Base-by-base conservation (phyloP, 2,888 invertebrate genomes). In the Xylota sylvarum region DNA sequence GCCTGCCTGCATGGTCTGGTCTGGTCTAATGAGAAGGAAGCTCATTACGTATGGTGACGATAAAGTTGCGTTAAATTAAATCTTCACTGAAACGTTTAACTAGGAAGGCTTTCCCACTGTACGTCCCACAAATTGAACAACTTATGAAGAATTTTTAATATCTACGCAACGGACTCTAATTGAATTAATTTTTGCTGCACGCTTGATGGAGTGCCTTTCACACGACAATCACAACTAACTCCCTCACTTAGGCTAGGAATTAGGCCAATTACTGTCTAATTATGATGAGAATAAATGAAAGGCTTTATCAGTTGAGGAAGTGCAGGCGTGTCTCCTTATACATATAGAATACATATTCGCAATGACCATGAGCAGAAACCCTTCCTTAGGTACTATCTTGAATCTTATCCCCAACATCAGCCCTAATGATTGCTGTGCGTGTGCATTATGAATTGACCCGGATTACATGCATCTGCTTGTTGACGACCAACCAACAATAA, bases 141-240 rank as follows among this genome's bases (percentile, higher is more conserved):
- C n/a, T n/a, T n/a, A 32, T 7, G 30, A 14, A 17, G 62, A 52
- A 73, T 65, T 48, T 56, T 69, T 84, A 65, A 72, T 65, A 55
- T 35, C 56, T 74, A 81, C 76, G 72, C 81, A 77, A 62, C 82
- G 67, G 60, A 82, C 40, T 52, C 30, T 64, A 86, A 86, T 86
- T 86, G 77, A 82, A 86, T 86, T 86, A 86, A 86, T 81, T 86
- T 80, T 73, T 60, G 86, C 82, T 82, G 77, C 86, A 82, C 60
- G 23, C 72, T 72, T 58, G 65, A 78, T 81, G 64, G 32, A 73
- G 70, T 35, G 62, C 48, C 86, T 82, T 86, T 86, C 86, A 86
- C 86, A 86, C 86, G 86, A 81, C 77, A 82, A 86, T 86, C 86
- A 73, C 86, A n/a, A 62, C 52, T 56, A 30, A 76, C 76, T 58